Base-by-base conservation (phyloP, 2,888 invertebrate species). In the Coelinius sp. region DNA sequence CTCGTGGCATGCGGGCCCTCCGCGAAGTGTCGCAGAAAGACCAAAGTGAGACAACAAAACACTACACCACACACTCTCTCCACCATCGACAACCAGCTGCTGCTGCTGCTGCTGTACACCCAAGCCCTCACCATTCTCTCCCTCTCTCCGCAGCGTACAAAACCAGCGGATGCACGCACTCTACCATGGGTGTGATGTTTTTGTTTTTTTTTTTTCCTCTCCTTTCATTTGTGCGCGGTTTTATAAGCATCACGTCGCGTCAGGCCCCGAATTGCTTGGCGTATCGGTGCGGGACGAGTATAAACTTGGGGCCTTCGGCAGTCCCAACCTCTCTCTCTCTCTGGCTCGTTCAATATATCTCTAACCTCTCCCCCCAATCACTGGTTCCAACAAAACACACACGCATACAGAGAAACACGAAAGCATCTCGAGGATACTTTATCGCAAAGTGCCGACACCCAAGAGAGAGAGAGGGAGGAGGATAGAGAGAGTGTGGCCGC, bases 261-360 rank as follows among this genome's bases (percentile, higher is more conserved):
- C 52, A 31, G 64, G 70, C 64, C 63, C 56, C 70, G 22, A 67
- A 53, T 27, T 38, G 73, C 67, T 49, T 52, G 53, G 62, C 35
- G 52, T 67, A 71, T 72, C 63, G 72, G 67, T 52, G 52, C 46
- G 44, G 67, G 63, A 49, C 35, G 31, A 24, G 62, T 62, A 74
- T 78, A 75, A n/a, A 74, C 75, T 78, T 81, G 75, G 44, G 44
- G 14, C 44, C 44, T 5, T 14, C 14, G 44, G 14, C 12, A 10
- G 44, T n/a, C 75, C 64, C 76, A 70, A 68, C 71, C 64, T 73
- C 74, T 68, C 31, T 31, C 14, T 12, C 63, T 22, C 67, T 38
- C 59, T 53, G 53, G 17, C 41, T 56, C 65, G 62, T 49, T 59
- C 72, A 63, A 46, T 24, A n/a, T 38, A 64, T 44, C 46, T 31